Conservation (phyloP, 2,113 vertebrate species). For the Crotalus helleri region DNA sequence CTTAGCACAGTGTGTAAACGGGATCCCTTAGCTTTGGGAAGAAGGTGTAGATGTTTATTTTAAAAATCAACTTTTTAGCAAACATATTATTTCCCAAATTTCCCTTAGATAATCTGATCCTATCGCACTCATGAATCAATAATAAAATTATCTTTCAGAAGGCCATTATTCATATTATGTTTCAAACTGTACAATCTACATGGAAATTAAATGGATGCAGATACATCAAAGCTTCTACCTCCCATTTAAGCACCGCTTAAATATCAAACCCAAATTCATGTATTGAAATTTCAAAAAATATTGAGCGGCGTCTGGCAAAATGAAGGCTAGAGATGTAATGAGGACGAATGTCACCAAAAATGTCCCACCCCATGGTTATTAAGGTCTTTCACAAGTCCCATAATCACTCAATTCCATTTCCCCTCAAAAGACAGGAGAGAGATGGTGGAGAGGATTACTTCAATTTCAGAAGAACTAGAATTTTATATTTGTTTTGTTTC, state of each 20-base stretch:
- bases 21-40: not conserved
- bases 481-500: not conserved
- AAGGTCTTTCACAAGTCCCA: slow-evolving; percentile 14
- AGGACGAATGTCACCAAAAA: slow-evolving; percentile 44
- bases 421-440: not conserved
- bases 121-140: not conserved
- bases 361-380: slow-evolving; percentile 16
- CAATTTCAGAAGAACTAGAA: not conserved
- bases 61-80: not conserved
- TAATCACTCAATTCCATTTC: slow-evolving; percentile 16
- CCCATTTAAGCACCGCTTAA: not conserved
- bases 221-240: not conserved
- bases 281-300: not conserved
- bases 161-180: not conserved
- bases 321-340: not conserved
- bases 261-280: not conserved
- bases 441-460: not conserved
- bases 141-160: not conserved
- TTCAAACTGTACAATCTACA: not conserved
- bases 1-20: not conserved
- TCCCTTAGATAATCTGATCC: not conserved
- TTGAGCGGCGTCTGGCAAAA: not conserved
- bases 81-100: not conserved
- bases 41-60: not conserved
- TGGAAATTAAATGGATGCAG: not conserved